Base-by-base conservation (phyloP, 2,113 vertebrate species). In the Melanerpes aurifrons region DNA sequence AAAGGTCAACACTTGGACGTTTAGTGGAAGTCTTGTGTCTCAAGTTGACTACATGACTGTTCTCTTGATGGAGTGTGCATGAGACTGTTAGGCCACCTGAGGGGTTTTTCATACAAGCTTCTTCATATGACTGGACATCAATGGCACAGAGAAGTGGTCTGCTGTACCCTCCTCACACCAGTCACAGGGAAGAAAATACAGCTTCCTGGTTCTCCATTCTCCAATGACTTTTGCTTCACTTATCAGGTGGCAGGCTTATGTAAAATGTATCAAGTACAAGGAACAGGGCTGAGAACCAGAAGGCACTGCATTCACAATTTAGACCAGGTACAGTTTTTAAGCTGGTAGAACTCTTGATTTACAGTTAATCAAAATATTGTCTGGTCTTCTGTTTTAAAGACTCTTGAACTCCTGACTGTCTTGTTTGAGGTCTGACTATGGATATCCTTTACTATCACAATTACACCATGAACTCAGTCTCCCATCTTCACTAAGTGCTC, bases 11-110 rank as follows among this genome's bases (percentile, higher is more conserved):
- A 64, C 16, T 67, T 48, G 28, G 43, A 50, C 53, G 50, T 37
- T 79, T 24, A 35, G 29, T 10, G 12, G 45, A 47, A 89, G 7
- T 0, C 1, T 8, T 35, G 6, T 2, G 2, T 32, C 57, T 35
- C 1, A 11, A 7, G 10, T 22, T 71, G 32, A 37, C 16, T 40
- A 15, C 0, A 0, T 4, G 12, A 14, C 15, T 43, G 31, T 7
- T 47, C 24, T 59, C 1, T 1, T 28, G 40, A 32, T 15, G 25
- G 17, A 62, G 12, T 1, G 3, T 10, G 29, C 58, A 21, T 59
- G 62, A 47, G 54, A 64, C 48, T 0, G 0, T 9, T 12, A 40
- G 10, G 11, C 11, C 18, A 22, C 6, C 19, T 6, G 14, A 53
- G 4, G 4, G 7, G 31, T 20, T 56, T 61, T 74, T 7, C 19